Evolutionary conservation across 2,113 vertebrate species (phyloP).

Genomic region (Pyrgilauda ruficollis): DNA sequence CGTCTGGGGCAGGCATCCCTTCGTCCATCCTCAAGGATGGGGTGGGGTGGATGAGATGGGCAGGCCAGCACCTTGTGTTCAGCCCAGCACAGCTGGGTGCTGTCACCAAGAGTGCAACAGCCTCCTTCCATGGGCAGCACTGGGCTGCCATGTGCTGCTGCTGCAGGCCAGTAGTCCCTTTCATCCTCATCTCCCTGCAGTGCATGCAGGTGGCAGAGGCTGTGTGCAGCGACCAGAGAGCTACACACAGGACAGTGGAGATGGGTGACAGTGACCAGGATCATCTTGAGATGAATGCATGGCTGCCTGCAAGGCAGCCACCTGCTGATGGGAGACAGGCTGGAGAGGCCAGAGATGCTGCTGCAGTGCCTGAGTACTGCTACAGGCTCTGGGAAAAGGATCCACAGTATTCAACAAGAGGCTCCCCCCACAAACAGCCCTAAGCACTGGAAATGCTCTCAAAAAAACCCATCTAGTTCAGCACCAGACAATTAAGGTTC

Average conservation of each 20-base stretch:
- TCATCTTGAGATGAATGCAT: neutral
- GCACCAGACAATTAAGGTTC: slow-evolving; percentile 51
- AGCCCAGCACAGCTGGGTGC: neutral
- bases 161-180: neutral
- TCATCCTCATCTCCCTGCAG: neutral
- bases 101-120: accelerated
- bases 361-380: neutral
- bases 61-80: accelerated
- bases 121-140: neutral
- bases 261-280: neutral
- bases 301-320: neutral
- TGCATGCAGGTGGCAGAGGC: too few relatives aligned
- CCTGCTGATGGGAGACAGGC: neutral
- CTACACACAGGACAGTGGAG: neutral
- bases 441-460: neutral
- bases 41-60: neutral
- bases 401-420: neutral
- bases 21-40: neutral
- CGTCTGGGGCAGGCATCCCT: neutral
- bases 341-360: neutral
- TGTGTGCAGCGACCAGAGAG: accelerated
- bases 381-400: neutral
- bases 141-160: neutral
- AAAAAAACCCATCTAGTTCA: neutral
- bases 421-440: neutral